These are phyloP conservation scores for Neolamprologus caudopunctatus DNA, from an alignment of 2,113 vertebrate genomes.

Conservation along the genomic window DNA sequence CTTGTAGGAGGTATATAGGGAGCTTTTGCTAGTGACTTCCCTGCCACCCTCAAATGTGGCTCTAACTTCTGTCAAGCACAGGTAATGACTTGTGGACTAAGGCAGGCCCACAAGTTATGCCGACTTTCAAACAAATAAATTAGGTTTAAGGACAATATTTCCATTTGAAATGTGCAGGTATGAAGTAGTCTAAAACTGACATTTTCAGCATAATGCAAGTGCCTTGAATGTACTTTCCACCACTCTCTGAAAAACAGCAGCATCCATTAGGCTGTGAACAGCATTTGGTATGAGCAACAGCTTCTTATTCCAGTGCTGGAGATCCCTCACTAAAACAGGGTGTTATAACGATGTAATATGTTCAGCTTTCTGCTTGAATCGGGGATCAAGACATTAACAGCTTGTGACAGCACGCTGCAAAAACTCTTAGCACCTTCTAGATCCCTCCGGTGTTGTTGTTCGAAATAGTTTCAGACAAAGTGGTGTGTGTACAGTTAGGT, in stretches of 20 bases:
- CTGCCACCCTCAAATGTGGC: not conserved
- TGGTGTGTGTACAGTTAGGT: not conserved
- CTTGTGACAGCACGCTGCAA: not conserved
- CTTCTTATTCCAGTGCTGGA: not conserved
- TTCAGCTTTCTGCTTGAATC: not conserved
- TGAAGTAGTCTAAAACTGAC: not conserved
- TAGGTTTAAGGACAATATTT: not conserved
- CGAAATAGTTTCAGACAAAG: not conserved
- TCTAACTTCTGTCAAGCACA: not conserved
- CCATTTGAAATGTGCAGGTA: not conserved
- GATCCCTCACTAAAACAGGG: not conserved
- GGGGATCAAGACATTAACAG: not conserved
- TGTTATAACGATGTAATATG: not conserved
- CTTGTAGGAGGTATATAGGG: not conserved
- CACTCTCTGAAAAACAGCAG: not conserved
- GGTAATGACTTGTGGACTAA: not conserved
- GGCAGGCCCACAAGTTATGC: not conserved
- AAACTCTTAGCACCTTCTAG: not conserved
- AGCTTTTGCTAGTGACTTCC: rapidly evolving
- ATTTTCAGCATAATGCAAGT: not conserved
- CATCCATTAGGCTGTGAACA: not conserved
- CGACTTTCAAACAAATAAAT: not conserved
- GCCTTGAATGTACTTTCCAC: not conserved
- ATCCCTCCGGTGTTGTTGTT: not conserved
- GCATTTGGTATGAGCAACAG: not conserved